Base-by-base conservation (phyloP, 2,888 invertebrate species). In the Mesorhabditis sp. region DNA sequence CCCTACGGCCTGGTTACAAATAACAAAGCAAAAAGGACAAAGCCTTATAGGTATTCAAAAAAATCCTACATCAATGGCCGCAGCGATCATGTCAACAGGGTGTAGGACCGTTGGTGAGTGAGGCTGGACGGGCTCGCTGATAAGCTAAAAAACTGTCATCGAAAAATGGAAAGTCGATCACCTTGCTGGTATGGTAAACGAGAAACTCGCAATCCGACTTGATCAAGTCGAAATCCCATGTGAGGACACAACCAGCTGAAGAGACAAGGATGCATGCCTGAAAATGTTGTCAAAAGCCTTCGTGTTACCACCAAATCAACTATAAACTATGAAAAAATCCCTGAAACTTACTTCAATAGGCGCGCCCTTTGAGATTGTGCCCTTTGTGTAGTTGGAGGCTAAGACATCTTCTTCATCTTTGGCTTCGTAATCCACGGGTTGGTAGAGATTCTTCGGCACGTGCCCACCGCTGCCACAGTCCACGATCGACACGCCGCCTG, bases 141-240 rank as follows among this genome's bases (percentile, higher is more conserved):
- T 72, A 66, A 71, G 70, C 76, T 76, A 65, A 45, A 72, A 74
- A 67, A 4, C 5, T 13, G 4, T 43, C 4, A 45, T 62, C 50
- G 15, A 45, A 7, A 45, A 58, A 58, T 28, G 42, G 10, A 28
- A 50, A 43, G 10, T 63, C 28, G 13, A 45, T 42, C 5, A 82
- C 81, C 76, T 83, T 83, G 58, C 70, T 69, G 10, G 82, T 78
- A 68, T 80, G 80, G 68, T 83, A 84, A 42, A 84, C 75, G 42
- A 78, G 91, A 88, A 95, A 95, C 74, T 91, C 90, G 80, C 95
- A 91, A 87, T 93, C 93, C 85, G 93, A 92, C 43, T 93, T 91
- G 86, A 94, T 89, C 68, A 95, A 92, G 88, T 95, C 95, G 88
- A 95, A 95, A 88, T 95, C 95, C 95, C 95, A 95, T 43, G 95